Conservation (phyloP, 2,888 invertebrate species). For the Lasioglossum villosulum region DNA sequence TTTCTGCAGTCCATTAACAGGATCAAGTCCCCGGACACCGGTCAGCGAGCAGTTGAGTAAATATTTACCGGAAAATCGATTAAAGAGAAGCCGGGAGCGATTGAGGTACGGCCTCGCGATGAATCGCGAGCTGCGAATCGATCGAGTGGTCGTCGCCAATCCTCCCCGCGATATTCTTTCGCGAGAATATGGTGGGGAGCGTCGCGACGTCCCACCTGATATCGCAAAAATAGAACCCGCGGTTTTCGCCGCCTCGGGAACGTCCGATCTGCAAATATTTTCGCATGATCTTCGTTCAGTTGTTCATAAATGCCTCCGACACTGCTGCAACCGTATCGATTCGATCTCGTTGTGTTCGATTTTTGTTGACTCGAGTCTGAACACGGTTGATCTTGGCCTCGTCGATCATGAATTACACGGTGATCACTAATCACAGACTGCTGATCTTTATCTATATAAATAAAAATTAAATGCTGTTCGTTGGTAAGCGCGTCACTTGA, state of each 20-base stretch:
- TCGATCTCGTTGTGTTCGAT: too few species aligned
- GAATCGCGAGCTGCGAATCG: conserved; percentile 17
- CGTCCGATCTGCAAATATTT: conserved; percentile 57
- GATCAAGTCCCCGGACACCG: conserved; percentile 2
- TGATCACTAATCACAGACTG: background rate
- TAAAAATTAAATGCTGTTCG: too few species aligned
- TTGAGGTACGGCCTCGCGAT: conserved; percentile 15
- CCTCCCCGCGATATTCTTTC: conserved; percentile 7
- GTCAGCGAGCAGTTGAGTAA: conserved; percentile 8
- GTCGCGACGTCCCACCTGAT: conserved; percentile 16
- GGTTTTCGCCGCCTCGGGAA: conserved; percentile 15
- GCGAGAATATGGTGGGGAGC: background rate
- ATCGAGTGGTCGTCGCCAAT: conserved; percentile 30
- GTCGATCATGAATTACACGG: conserved; percentile 12
- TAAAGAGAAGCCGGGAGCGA: background rate
- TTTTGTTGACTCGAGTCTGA: conserved; percentile 30
- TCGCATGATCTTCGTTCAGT: conserved; percentile 36
- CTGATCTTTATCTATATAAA: too few species aligned
- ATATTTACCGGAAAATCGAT: conserved; percentile 35
- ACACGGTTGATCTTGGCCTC: conserved; percentile 46
- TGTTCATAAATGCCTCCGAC: conserved; percentile 43
- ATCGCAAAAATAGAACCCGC: conserved; percentile 39
- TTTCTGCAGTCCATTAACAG: background rate
- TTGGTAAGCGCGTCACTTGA: too few species aligned
- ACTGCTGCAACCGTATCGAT: conserved; percentile 15